Evolutionary conservation across 2,888 invertebrate species (phyloP), one percentile per base, ranked within the genome.

Genomic region (Oligia strigilis): DNA sequence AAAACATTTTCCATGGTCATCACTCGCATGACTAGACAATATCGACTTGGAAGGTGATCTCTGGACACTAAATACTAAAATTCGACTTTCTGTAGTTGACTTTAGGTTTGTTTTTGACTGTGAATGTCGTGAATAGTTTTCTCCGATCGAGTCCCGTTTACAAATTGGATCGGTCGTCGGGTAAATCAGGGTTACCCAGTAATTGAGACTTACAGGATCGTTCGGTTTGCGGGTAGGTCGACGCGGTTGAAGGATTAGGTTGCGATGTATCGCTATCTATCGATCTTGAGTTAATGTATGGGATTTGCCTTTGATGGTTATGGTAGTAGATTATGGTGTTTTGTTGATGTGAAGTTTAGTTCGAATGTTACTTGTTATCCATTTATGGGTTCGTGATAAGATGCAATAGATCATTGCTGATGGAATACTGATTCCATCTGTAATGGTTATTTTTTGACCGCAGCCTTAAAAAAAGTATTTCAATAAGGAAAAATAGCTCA

Each of bases 131-230:
- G 92, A 89, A 92, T 94, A 94, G 95, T 95, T 96, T 95, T 94
- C 95, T 95, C 94, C 93, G 96, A 97, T 97, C 95, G 89, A 94
- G 93, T 92, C 92, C 93, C 92, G 96, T 94, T 95, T 96, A 96
- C 97, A 97, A 97, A 97, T 97, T 96, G 97, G 96, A 95, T 96
- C 93, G 96, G 96, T 95, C 95, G 95, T 93, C 83, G 96, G 96
- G 95, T 95, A 94, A 95, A 96, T 96, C 96, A 94, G 97, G 96
- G 96, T 95, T 93, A 94, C 92, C 95, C 95, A 93, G 97, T 97
- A 97, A 97, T 97, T 96, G 97, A 97, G 97, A 97, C 95, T 96
- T 96, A 97, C 94, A 94, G 96, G 95, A 95, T 95, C 94, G 95
- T 96, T 96, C 93, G 96, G 96, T 94, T 94, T 91, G 92, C 77